A percentile compares a stretch with the other conserved stretches of the same genome.
Conservation (phyloP, 2,797 vertebrate genomes). For the Bucorvus abyssinicus region DNA sequence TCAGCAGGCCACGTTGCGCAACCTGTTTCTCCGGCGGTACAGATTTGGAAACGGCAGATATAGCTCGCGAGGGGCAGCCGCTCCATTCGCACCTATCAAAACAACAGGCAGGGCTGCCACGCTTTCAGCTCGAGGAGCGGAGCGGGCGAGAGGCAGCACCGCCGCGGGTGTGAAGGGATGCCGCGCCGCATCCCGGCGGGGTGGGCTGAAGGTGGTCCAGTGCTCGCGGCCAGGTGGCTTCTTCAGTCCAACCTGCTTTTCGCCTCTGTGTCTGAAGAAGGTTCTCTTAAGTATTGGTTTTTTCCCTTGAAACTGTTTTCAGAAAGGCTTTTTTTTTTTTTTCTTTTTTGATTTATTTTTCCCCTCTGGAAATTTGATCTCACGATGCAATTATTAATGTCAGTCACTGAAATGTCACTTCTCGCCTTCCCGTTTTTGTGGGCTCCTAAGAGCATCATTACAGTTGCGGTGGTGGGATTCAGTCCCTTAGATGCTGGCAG, state of each 20-base stretch:
- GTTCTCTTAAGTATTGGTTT: accelerated
- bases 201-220: not conserved
- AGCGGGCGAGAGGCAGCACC: not conserved
- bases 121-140: not conserved
- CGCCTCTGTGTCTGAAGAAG: not conserved
- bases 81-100: slow-evolving; percentile 46
- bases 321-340: not conserved
- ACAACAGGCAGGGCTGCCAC: slow-evolving; percentile 59
- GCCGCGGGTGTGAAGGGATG: not conserved
- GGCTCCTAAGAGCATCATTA: not conserved
- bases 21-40: slow-evolving; percentile 44
- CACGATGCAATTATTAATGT: accelerated
- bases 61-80: slow-evolving; percentile 29
- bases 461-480: not conserved
- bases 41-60: slow-evolving; percentile 53
- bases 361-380: not conserved
- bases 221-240: not conserved
- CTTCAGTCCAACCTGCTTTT: not conserved
- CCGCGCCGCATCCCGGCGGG: accelerated
- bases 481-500: not conserved
- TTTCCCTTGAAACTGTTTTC: not conserved
- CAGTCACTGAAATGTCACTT: not conserved
- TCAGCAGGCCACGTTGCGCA: slow-evolving; percentile 39
- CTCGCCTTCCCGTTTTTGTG: not conserved
- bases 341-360: not conserved